Percentiles rank a stretch among this genome's conserved stretches.
These are phyloP conservation scores for Drosophila mauritiana DNA, from an alignment of 1,140 invertebrate species.

Conservation along the genomic window DNA sequence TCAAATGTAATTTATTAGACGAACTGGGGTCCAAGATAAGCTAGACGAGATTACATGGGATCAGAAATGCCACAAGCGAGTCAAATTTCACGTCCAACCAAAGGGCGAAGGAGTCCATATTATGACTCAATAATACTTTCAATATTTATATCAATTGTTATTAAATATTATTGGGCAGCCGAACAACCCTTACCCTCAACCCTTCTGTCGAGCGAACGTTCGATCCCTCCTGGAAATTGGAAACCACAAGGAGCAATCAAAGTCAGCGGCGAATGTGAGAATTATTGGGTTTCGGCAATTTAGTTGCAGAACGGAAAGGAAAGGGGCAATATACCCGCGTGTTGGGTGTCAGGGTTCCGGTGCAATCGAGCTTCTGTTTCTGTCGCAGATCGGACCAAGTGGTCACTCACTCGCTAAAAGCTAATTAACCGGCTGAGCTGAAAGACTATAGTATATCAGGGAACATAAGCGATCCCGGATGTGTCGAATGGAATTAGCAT, in stretches of 20 bases:
- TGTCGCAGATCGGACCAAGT: constrained; percentile 25
- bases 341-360: constrained; percentile 58
- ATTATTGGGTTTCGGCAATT: constrained; percentile 70
- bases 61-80: constrained; percentile 19
- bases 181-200: constrained; percentile 49
- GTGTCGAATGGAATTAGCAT: constrained; percentile 50
- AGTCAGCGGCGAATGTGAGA: constrained; percentile 46
- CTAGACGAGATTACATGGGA: constrained; percentile 34
- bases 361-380: constrained; percentile 23
- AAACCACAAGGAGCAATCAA: constrained; percentile 69
- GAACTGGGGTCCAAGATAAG: constrained; percentile 34
- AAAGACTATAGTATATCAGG: constrained; percentile 65
- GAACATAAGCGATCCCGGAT: constrained; percentile 47
- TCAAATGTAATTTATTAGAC: constrained; percentile 55
- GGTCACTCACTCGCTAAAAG: constrained; percentile 22
- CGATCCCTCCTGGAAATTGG: constrained; percentile 47
- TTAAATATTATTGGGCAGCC: constrained; percentile 66
- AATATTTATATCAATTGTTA: constrained; percentile 80
- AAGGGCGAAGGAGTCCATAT: constrained; percentile 28
- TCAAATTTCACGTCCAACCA: constrained; percentile 30
- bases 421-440: constrained; percentile 50
- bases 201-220: constrained; percentile 13
- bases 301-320: constrained; percentile 14
- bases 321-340: constrained; percentile 27
- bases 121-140: constrained; percentile 77